phyloP scores from a whole-genome alignment of 2,888 invertebrate species.

The Nowickia ferox region DNA sequence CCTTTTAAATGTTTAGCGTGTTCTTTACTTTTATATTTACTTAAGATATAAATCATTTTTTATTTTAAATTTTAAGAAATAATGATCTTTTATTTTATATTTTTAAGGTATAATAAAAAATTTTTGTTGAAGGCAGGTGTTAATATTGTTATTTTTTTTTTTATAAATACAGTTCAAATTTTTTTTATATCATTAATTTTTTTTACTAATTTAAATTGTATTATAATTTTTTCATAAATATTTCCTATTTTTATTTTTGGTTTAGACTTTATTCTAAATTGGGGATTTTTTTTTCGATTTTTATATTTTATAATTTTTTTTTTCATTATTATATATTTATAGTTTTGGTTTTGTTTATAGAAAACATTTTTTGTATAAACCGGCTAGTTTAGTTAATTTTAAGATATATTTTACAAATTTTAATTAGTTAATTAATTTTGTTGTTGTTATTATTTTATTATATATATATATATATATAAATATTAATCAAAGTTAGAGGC shows the following conservation, averaged over 20 bases:
- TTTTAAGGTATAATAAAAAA: constrained; percentile 77
- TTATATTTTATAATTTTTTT: constrained; percentile 60
- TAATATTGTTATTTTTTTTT: constrained; percentile 79
- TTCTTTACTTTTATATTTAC: constrained; percentile 70
- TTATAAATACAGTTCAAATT: constrained; percentile 78
- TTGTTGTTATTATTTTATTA: constrained; percentile 46
- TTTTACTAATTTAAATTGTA: constrained; percentile 61
- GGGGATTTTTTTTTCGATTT: constrained; percentile 73
- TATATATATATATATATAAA: constrained; percentile 61
- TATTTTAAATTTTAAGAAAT: constrained; percentile 63
- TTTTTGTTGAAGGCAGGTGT: constrained; percentile 80
- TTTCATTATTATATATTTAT: constrained; percentile 58
- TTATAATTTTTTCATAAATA: constrained; percentile 61
- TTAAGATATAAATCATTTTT: constrained; percentile 72
- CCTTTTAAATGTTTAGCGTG: constrained; percentile 68
- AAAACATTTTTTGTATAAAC: constrained; percentile 74
- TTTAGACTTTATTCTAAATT: constrained; percentile 74
- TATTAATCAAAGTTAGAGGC: constrained; percentile 72
- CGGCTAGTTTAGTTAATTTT: constrained; percentile 76
- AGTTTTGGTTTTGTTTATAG: constrained; percentile 71
- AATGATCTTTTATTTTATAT: constrained; percentile 57
- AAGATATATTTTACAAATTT: constrained; percentile 69
- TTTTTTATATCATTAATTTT: constrained; percentile 49
- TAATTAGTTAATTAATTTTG: constrained; percentile 67
- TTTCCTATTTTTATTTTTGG: constrained; percentile 67